Evolutionary conservation across 2,113 vertebrate species (phyloP), one percentile per base, ranked within the genome.

Genomic region (Chaetodon trifascialis): DNA sequence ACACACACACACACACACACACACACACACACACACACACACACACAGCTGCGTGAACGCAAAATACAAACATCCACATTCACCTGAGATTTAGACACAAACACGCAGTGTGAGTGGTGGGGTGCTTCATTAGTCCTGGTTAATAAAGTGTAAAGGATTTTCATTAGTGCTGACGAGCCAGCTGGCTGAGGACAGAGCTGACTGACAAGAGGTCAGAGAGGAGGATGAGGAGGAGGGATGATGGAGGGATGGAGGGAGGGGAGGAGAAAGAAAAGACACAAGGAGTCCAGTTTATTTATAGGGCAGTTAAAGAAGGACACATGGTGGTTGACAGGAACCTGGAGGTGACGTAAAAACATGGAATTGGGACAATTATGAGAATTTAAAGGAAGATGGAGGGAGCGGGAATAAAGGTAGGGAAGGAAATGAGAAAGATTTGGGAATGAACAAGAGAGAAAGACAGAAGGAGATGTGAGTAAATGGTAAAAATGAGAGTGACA

Each of bases 141-240:
- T 87, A 91, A 88, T 88, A 90, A 91, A 85, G 82, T 91, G 86
- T 87, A 88, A 86, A 88, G 77, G 86, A 88, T 87, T 88, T 90
- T 90, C 86, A 91, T 91, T 88, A 91, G 82, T 59, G 84, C 62
- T 81, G 86, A 86, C 69, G 76, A 85, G 82, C 86, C 86, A 91
- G 82, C 88, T 88, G 88, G 88, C 81, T 73, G 79, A 83, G 79
- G 84, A 86, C 73, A 82, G 70, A 56, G 59, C 74, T 79, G 83
- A 86, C 75, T 79, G 87, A 82, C 73, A 79, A 74, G 73, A 90
- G 90, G 90, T 85, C 82, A 79, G 73, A 67, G 55, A 73, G 72
- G 79, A 86, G 44, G 74, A 58, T 49, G 64, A 40, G 46, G 12
- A 54, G 40, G 40, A 40, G n/a, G 38, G 68, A 65, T 54, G 71